Evolutionary conservation across 1,140 invertebrate genomes (phyloP).

Genomic region (Platorchestia sp.): DNA sequence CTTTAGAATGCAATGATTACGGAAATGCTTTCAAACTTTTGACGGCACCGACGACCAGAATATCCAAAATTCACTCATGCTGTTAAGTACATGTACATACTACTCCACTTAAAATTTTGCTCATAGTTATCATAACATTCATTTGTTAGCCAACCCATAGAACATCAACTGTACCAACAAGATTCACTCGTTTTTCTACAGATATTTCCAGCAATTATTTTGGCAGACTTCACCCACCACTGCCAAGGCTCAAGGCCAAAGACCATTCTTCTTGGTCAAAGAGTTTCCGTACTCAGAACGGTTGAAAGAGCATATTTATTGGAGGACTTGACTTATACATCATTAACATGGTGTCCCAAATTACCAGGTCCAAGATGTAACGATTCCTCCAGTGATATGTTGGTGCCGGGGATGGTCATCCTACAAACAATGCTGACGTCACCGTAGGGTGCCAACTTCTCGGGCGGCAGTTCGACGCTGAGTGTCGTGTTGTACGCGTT

Average conservation of each 20-base stretch:
- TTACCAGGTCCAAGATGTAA: neutral
- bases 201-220: neutral
- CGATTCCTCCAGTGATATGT: neutral
- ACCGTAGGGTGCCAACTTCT: conserved; percentile 7
- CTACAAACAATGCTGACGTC: neutral
- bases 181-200: neutral
- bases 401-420: neutral
- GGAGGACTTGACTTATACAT: neutral
- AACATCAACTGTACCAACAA: neutral
- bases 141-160: neutral
- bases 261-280: neutral
- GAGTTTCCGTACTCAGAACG: neutral
- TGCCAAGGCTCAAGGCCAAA: neutral
- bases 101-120: neutral
- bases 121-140: neutral
- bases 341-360: neutral
- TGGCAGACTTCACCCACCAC: neutral
- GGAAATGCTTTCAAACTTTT: neutral
- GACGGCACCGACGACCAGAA: neutral
- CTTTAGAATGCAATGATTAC: neutral
- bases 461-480: neutral
- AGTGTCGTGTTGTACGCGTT: conserved; percentile 19
- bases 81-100: neutral
- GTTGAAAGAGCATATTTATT: neutral
- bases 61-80: neutral